phyloP scores from a whole-genome alignment of 1,140 invertebrate genomes.

The Araneus ventricosus region DNA sequence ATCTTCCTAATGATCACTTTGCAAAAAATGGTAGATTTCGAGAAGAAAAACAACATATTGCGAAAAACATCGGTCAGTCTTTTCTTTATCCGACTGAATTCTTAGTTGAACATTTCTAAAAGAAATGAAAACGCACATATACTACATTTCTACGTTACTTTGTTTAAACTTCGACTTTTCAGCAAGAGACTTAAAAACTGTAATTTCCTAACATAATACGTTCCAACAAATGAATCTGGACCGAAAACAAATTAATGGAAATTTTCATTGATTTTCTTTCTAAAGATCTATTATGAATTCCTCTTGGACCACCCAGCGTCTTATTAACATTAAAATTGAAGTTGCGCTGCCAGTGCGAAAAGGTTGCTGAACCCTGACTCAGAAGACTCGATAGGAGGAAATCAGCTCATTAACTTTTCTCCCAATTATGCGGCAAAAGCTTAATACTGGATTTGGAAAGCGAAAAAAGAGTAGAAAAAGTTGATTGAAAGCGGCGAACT shows the following conservation, averaged over 20 bases:
- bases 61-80: too few species aligned
- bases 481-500: not conserved
- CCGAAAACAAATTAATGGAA: not conserved
- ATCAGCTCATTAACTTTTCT: not conserved
- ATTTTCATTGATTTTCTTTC: not conserved
- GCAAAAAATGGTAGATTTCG: too few species aligned
- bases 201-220: too few species aligned
- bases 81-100: too few species aligned
- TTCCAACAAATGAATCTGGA: not conserved
- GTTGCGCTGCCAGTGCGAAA: not conserved
- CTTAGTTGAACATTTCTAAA: too few species aligned
- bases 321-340: constrained; percentile 8
- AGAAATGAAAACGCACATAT: too few species aligned
- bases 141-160: too few species aligned
- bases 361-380: not conserved
- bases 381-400: not conserved
- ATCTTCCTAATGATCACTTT: too few species aligned
- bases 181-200: too few species aligned
- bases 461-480: not conserved
- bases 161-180: too few species aligned
- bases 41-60: too few species aligned
- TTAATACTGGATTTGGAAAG: not conserved
- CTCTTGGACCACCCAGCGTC: not conserved
- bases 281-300: not conserved
- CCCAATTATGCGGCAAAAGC: not conserved